A percentile compares a stretch with the other conserved stretches of the same genome.
phyloP scores from a whole-genome alignment of 1,140 invertebrate species.

The Cryptotermes secundus region DNA sequence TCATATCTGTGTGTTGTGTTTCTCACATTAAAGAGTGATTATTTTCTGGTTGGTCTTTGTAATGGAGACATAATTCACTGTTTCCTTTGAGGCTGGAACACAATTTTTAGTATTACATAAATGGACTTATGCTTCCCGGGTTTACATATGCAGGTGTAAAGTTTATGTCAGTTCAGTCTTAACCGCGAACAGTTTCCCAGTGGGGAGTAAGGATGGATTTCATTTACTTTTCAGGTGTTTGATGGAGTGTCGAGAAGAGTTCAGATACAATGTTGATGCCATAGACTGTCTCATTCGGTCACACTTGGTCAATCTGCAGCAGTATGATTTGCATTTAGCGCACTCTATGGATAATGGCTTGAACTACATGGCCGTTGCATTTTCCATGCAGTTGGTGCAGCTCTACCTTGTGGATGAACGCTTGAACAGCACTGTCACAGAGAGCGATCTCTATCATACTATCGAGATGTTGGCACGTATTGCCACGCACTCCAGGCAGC shows the following conservation, averaged over 20 bases:
- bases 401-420: slow-evolving; percentile 85
- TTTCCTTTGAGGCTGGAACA: too few relatives aligned
- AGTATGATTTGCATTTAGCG: slow-evolving; percentile 84
- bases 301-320: slow-evolving; percentile 64
- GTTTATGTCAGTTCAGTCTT: too few relatives aligned
- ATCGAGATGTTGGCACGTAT: slow-evolving; percentile 79
- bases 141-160: too few relatives aligned
- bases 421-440: slow-evolving; percentile 71
- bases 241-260: slow-evolving; percentile 83
- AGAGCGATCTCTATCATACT: slow-evolving; percentile 82
- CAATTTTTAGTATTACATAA: too few relatives aligned
- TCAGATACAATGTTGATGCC: slow-evolving; percentile 87
- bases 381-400: slow-evolving; percentile 90
- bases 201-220: too few relatives aligned
- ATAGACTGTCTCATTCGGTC: slow-evolving; percentile 83
- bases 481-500: slow-evolving; percentile 67
- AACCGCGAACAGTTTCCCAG: too few relatives aligned
- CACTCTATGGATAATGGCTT: slow-evolving; percentile 85
- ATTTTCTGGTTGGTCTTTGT: too few relatives aligned
- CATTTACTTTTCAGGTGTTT: slow-evolving; percentile 49
- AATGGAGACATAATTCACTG: too few relatives aligned
- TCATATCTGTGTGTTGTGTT: too few relatives aligned
- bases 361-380: slow-evolving; percentile 79
- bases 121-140: too few relatives aligned
- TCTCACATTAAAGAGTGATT: too few relatives aligned